These are phyloP conservation scores for Sus cebifrons DNA, from an alignment of 2,797 vertebrate species.

Conservation along the genomic window DNA sequence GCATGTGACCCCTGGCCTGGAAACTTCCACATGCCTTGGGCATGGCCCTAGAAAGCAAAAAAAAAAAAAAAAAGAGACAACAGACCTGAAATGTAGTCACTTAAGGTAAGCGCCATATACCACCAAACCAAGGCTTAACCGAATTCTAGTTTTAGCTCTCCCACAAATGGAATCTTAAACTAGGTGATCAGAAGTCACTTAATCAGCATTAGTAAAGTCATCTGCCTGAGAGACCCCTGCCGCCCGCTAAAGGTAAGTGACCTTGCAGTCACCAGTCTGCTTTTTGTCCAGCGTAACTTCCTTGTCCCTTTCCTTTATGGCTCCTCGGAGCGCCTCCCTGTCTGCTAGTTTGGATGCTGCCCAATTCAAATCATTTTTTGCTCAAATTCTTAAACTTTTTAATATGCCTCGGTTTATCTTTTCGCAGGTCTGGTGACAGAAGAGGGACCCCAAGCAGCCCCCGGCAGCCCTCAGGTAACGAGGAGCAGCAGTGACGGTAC, in stretches of 20 bases:
- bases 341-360: not conserved
- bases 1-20: too few species aligned
- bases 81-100: not conserved
- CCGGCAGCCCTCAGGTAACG: accelerated
- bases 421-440: not conserved
- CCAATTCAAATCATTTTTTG: not conserved
- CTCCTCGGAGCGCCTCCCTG: not conserved
- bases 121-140: not conserved
- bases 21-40: too few species aligned
- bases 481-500: not conserved
- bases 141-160: not conserved
- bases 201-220: not conserved
- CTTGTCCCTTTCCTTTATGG: too few species aligned
- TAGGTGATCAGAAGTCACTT: not conserved
- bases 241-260: not conserved
- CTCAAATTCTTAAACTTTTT: not conserved
- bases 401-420: not conserved
- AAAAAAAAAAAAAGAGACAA: too few species aligned
- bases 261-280: not conserved
- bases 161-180: not conserved
- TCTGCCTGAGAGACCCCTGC: not conserved
- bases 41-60: too few species aligned
- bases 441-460: not conserved
- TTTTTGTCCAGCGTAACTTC: not conserved
- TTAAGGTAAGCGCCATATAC: not conserved